A percentile compares a stretch with the other conserved stretches of the same genome.
Conservation (phyloP, 1,140 invertebrate genomes). For the Drosophila oshimai region DNA sequence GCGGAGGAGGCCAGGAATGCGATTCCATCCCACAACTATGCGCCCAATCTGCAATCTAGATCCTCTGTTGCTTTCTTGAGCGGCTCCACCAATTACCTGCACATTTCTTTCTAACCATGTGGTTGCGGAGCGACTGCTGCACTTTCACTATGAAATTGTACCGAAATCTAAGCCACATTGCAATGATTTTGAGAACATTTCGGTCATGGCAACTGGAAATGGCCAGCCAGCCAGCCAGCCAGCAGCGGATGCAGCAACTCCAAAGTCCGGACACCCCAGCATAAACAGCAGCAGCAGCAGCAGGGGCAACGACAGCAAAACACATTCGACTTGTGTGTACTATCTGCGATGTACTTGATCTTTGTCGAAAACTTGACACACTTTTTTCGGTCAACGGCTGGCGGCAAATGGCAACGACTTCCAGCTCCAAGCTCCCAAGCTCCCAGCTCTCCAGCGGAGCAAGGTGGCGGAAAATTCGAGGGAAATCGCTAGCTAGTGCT, state of each 20-base stretch:
- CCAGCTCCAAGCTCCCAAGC: slow-evolving; percentile 41
- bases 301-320: slow-evolving; percentile 8
- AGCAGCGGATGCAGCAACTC: slow-evolving; percentile 47
- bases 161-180: slow-evolving; percentile 57
- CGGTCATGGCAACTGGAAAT: slow-evolving; percentile 71
- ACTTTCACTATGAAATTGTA: slow-evolving; percentile 59
- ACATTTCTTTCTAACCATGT: slow-evolving; percentile 43
- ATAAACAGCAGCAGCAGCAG: slow-evolving; percentile 7
- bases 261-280: slow-evolving; percentile 17
- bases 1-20: slow-evolving; percentile 4
- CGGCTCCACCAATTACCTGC: slow-evolving; percentile 13
- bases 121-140: slow-evolving; percentile 14
- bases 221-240: slow-evolving; percentile 5
- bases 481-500: slow-evolving; percentile 47
- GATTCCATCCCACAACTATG: slow-evolving; percentile 15
- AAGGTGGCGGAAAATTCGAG: slow-evolving; percentile 67
- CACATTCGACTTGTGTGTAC: slow-evolving; percentile 50
- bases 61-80: not conserved
- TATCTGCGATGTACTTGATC: slow-evolving; percentile 76
- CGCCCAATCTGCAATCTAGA: not conserved
- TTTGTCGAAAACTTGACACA: slow-evolving; percentile 74
- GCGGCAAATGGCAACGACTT: slow-evolving; percentile 44
- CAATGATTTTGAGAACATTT: slow-evolving; percentile 67
- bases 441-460: slow-evolving; percentile 39
- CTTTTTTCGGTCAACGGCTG: slow-evolving; percentile 71